phyloP scores from a whole-genome alignment of 2,888 invertebrate species.

The Dryomyza anilis region DNA sequence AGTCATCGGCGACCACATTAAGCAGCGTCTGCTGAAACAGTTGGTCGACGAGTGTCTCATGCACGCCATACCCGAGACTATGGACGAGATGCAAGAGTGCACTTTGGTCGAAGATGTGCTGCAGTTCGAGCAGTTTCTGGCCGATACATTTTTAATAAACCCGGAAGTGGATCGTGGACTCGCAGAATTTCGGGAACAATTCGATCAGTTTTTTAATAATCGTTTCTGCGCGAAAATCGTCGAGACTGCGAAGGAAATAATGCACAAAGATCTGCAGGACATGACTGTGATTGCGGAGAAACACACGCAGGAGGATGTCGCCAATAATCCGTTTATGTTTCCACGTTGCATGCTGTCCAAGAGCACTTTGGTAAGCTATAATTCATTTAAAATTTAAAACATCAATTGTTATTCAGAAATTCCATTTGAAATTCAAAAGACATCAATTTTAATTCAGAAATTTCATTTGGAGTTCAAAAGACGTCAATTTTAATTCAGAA shows the following conservation, averaged over 20 bases:
- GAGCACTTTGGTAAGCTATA: constrained; percentile 57
- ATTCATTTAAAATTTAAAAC: too few species aligned
- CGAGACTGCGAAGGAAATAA: constrained; percentile 71
- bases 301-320: constrained; percentile 43
- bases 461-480: too few species aligned
- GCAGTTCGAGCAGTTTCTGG: constrained; percentile 70
- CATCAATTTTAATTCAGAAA: too few species aligned
- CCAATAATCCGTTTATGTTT: constrained; percentile 53
- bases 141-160: constrained; percentile 65
- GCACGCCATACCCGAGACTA: constrained; percentile 77
- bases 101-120: constrained; percentile 69
- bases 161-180: constrained; percentile 66
- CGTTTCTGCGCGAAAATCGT: constrained; percentile 76
- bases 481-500: too few species aligned
- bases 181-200: constrained; percentile 72
- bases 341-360: constrained; percentile 60
- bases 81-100: constrained; percentile 72
- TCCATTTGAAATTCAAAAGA: neutral
- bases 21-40: constrained; percentile 67
- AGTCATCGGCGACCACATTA: constrained; percentile 66
- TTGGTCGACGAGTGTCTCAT: constrained; percentile 77
- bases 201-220: constrained; percentile 77
- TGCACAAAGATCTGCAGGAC: constrained; percentile 81
- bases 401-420: too few species aligned
- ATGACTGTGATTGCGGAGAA: constrained; percentile 67